Base-by-base conservation (phyloP, 2,113 vertebrate genomes). In the Sceloporus undulatus region DNA sequence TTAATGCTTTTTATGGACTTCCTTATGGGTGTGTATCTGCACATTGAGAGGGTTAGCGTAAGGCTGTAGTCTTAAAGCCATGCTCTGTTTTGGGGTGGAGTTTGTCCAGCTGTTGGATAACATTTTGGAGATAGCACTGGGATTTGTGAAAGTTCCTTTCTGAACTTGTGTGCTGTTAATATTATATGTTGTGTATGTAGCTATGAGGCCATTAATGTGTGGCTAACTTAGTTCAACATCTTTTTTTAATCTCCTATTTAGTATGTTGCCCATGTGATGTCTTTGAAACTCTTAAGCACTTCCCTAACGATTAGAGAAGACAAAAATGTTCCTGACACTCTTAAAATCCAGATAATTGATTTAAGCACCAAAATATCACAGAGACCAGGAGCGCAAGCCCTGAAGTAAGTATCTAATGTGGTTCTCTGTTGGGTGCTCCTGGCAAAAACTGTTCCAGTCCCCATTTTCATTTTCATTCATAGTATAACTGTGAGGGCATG, bases 351-450 rank as follows among this genome's bases (percentile, higher is more conserved):
- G 94, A 98, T 99, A 93, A 97, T 99, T 82, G 97, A 98, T 92
- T 95, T 99, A 87, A 98, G 98, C 87, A 98, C 98, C 13, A 97
- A 96, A 88, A 95, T 99, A 62, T 98, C 95, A 14, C 98, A 99
- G 94, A 97, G 99, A 90, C 99, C 99, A 1, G 98, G 98, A 95
- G 99, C 98, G 48, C 98, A 99, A 95, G 98, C 98, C 66, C 88
- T 99, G 90, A 98, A 97, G 98, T 99, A 84, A 88, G 87, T n/a
- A 59, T 8, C 25, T 21, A 1, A 16, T 5, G 14, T 23, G 66
- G 14, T 66, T 14, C 11, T 40, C 56, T 48, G 3, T 25, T 25
- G 9, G 13, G 52, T 71, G 16, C 5, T 27, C 9, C 9, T 5
- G 3, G 34, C 23, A 19, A n/a, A 65, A 85, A 73, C 9, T 2